Evolutionary conservation across 2,113 vertebrate species (phyloP).

Genomic region (Rhagologus leucostigma): DNA sequence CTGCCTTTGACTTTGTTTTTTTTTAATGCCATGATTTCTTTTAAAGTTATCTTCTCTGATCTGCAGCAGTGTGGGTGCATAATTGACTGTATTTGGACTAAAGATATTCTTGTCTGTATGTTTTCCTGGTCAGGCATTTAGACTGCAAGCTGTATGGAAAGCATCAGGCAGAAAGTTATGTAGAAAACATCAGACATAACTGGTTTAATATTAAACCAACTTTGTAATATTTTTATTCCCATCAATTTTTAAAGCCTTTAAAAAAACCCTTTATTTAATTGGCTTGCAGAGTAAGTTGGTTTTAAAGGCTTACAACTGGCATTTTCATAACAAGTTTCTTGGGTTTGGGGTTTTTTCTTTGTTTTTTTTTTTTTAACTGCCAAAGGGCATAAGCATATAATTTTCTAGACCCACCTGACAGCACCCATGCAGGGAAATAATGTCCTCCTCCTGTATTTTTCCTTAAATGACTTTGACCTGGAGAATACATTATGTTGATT

Average conservation of each 20-base stretch:
- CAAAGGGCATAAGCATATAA: not conserved
- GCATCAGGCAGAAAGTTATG: not conserved
- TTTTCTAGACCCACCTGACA: not conserved
- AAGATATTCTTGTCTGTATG: not conserved
- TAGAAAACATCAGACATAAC: not conserved
- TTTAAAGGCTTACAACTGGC: not conserved
- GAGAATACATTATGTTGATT: conserved; percentile 29
- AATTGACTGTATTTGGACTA: not conserved
- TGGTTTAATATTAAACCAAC: not conserved
- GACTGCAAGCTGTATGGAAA: not conserved
- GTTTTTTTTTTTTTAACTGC: not conserved
- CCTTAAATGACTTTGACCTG: conserved; percentile 36
- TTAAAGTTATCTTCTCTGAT: not conserved
- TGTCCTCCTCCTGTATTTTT: not conserved
- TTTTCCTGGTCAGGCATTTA: not conserved
- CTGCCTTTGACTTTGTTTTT: not conserved
- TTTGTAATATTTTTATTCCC: not conserved
- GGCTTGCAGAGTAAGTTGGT: not conserved
- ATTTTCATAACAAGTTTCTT: not conserved
- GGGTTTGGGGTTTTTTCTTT: not conserved
- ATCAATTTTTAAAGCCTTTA: not conserved
- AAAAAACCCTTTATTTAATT: not conserved
- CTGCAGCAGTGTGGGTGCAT: not conserved
- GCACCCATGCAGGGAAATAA: not conserved
- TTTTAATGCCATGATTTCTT: not conserved